Percentiles rank a stretch among this genome's conserved stretches.
Conservation (phyloP, 2,113 vertebrate genomes). For the Geococcyx californianus region DNA sequence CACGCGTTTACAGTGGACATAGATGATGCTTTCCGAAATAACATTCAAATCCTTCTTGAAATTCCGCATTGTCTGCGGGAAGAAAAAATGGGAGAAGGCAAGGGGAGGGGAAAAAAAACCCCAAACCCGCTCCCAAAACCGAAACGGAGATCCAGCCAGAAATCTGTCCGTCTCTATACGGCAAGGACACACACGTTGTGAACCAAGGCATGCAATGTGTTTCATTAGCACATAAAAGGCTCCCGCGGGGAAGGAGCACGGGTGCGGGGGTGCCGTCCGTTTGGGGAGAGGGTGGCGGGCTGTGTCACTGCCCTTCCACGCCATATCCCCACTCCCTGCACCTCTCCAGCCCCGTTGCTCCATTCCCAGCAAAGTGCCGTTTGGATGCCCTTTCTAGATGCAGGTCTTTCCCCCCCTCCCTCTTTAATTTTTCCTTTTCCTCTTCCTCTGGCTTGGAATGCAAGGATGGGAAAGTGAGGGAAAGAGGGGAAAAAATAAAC, state of each 20-base stretch:
- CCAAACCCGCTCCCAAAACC: not conserved
- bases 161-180: constrained; percentile 56
- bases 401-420: not conserved
- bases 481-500: not conserved
- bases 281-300: constrained; percentile 50
- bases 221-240: constrained; percentile 92
- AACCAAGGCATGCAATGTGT: constrained; percentile 83
- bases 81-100: constrained; percentile 40
- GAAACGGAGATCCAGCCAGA: constrained; percentile 35
- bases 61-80: constrained; percentile 71
- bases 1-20: constrained; percentile 24
- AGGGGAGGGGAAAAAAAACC: no score
- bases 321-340: not conserved
- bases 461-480: not conserved
- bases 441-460: not conserved
- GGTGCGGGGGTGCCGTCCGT: constrained; percentile 75
- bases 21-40: not conserved
- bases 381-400: not conserved
- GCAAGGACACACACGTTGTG: constrained; percentile 83
- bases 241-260: constrained; percentile 83
- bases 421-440: not conserved
- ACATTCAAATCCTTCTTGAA: constrained; percentile 74
- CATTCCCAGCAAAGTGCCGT: not conserved
- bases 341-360: not conserved
- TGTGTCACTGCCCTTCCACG: constrained; percentile 50